Percentiles rank a stretch among this genome's conserved stretches.
These are phyloP conservation scores for Ginglymostoma cirratum DNA, from an alignment of 2,113 vertebrate species.

Conservation along the genomic window DNA sequence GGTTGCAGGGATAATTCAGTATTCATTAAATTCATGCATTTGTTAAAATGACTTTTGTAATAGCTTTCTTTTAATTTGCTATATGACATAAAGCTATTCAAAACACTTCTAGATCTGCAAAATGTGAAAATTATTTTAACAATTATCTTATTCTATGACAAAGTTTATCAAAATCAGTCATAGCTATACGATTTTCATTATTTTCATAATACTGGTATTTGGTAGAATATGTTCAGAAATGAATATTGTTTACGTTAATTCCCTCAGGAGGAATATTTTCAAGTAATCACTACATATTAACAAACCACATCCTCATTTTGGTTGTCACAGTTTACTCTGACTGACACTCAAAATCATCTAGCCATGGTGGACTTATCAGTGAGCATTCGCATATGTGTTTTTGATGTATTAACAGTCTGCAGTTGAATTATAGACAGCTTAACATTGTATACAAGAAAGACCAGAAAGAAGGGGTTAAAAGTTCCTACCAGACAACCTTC, in stretches of 20 bases:
- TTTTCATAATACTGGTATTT: background rate
- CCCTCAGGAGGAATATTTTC: background rate
- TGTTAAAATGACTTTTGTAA: background rate
- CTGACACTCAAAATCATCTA: background rate
- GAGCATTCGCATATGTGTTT: background rate
- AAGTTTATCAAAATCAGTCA: background rate
- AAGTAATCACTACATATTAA: background rate
- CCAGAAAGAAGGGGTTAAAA: background rate
- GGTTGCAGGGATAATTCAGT: background rate
- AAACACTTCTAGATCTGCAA: background rate
- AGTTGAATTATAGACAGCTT: background rate
- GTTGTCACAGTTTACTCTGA: too few relatives aligned
- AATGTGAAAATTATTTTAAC: background rate
- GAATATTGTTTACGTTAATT: slow-evolving; percentile 3
- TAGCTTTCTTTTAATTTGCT: slow-evolving; percentile 5
- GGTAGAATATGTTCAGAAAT: background rate
- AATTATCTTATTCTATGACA: background rate
- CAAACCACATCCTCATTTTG: background rate
- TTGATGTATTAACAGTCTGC: background rate
- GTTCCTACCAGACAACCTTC: background rate
- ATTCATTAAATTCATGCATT: background rate
- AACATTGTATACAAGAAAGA: background rate
- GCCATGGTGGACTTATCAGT: background rate
- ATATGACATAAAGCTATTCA: background rate
- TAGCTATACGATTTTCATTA: background rate